Evolutionary conservation across 2,113 vertebrate genomes (phyloP), one percentile per base, ranked within the genome.

Genomic region (Oryzias celebensis): DNA sequence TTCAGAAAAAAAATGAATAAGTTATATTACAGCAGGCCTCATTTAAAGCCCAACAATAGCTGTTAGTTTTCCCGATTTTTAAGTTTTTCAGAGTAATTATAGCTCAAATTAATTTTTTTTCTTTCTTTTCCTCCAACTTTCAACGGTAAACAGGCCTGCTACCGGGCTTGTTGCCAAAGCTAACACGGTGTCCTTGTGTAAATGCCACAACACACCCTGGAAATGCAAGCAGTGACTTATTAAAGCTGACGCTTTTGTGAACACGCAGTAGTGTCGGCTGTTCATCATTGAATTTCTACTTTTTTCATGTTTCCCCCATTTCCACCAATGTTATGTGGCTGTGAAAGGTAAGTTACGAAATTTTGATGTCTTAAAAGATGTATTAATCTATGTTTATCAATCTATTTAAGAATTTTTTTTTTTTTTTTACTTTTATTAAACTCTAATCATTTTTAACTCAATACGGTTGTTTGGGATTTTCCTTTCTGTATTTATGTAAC

Each of bases 141-240:
- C 77, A 70, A 80, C 54, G 47, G 74, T 77, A 67, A 62, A 73
- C 66, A 68, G 28, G 49, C 12, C 54, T 55, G 7, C 44, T 16
- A 31, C 41, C 71, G 64, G 67, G 24, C 52, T 57, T 13, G 1
- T 16, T 56, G 85, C 87, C 85, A 87, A 85, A 82, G 76, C 77
- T 28, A 88, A 89, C 86, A 87, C 59, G 57, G 28, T 52, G 60
- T 73, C 68, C 51, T 56, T 65, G 55, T 46, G 58, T 46, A 58
- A 54, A 75, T 52, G 59, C 56, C 46, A 36, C 49, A 78, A 75
- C 87, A 78, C 88, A 72, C 82, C 83, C 87, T 70, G 67, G 31
- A 62, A 58, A 72, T 67, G 64, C 54, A 56, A 82, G 54, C 74
- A 80, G 58, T 36, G 36, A 60, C 23, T 5, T 10, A 18, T 46